Percentiles rank a stretch among this genome's conserved stretches.
phyloP scores from a whole-genome alignment of 64 coral and sea anemone species.

The Exaiptasia diaphana region DNA sequence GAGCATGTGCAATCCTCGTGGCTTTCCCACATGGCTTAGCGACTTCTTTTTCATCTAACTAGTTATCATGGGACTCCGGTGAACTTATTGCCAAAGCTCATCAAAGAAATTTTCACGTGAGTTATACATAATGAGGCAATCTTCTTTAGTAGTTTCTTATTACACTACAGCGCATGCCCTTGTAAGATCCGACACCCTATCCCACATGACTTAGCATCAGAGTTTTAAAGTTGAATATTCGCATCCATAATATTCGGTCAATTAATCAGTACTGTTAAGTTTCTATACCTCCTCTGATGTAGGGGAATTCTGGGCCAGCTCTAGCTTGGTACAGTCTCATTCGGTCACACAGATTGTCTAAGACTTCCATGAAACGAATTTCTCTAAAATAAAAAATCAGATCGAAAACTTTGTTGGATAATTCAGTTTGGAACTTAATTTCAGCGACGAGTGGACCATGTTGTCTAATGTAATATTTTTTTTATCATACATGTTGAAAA shows the following conservation, averaged over 20 bases:
- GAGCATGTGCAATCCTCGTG: too few relatives aligned
- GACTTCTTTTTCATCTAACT: too few relatives aligned
- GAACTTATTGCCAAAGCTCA: too few relatives aligned
- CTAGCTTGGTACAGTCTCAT: slow-evolving; percentile 86
- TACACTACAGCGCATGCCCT: too few relatives aligned
- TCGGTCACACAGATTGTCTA: slow-evolving; percentile 78
- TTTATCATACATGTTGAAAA: neutral
- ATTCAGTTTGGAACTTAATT: neutral
- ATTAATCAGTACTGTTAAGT: neutral
- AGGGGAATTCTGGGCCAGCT: slow-evolving; percentile 81
- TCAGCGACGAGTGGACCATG: neutral
- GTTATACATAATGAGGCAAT: too few relatives aligned
- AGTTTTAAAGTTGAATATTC: too few relatives aligned
- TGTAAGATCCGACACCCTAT: too few relatives aligned
- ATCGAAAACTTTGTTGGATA: neutral
- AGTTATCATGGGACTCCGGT: too few relatives aligned
- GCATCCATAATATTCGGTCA: neutral
- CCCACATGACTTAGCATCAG: too few relatives aligned
- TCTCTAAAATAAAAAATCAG: slow-evolving; percentile 37
- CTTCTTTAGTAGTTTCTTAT: too few relatives aligned
- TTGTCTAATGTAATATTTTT: neutral
- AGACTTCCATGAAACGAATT: slow-evolving; percentile 66
- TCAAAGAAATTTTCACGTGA: too few relatives aligned
- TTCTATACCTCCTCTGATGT: slow-evolving; percentile 90
- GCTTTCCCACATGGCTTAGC: too few relatives aligned